phyloP scores from a whole-genome alignment of 1,140 invertebrate species.

The Gryllus bimaculatus region DNA sequence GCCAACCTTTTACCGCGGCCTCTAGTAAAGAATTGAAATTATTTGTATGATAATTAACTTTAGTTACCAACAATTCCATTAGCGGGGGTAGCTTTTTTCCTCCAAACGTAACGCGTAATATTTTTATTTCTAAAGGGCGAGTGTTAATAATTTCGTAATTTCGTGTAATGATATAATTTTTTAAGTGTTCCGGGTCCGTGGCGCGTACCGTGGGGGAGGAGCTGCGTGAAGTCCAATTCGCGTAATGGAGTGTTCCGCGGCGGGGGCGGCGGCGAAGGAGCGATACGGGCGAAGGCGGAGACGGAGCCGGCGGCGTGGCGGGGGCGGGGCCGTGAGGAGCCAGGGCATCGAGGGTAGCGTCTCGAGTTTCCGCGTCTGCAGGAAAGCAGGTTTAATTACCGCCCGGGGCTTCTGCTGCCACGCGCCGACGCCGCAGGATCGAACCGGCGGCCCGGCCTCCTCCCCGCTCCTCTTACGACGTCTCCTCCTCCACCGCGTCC shows the following conservation, averaged over 20 bases:
- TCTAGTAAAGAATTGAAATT: not conserved
- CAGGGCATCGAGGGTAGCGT: not conserved
- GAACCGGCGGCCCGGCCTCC: too few relatives aligned
- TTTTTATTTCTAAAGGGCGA: not conserved
- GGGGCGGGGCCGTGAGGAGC: not conserved
- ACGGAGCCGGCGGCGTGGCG: not conserved
- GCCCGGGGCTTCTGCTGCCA: not conserved
- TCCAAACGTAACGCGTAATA: not conserved
- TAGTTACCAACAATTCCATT: not conserved
- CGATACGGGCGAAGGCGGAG: not conserved
- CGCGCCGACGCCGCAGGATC: too few relatives aligned
- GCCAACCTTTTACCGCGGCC: too few relatives aligned
- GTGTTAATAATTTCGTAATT: constrained; percentile 6
- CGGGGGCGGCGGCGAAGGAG: too few relatives aligned
- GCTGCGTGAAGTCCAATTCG: not conserved
- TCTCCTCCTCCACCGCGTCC: too few relatives aligned
- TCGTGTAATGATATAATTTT: not conserved
- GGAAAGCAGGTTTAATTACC: not conserved
- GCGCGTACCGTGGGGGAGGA: too few relatives aligned
- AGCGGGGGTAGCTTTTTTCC: not conserved
- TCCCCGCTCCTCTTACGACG: too few relatives aligned
- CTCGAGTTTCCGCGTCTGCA: not conserved
- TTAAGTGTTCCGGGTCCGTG: not conserved
- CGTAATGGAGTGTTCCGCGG: not conserved
- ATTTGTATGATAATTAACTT: not conserved